Evolutionary conservation across 2,113 vertebrate genomes (phyloP).

Genomic region (Bufo bufo): DNA sequence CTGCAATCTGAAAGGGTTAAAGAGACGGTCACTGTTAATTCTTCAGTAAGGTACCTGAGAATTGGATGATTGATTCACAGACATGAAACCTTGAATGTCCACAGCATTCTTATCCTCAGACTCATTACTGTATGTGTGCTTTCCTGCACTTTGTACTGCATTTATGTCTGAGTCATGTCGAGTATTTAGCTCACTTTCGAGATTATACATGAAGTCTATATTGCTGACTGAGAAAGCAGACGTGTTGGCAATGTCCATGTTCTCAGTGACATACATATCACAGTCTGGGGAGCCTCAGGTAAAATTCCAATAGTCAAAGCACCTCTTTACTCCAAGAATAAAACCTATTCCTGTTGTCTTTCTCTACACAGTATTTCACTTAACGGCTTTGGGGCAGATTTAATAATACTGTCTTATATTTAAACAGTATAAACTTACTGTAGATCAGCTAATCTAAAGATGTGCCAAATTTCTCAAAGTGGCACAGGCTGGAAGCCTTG

Average conservation of each 20-base stretch:
- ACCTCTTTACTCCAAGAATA: background rate
- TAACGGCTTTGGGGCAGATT: too few species aligned
- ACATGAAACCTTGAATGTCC: background rate
- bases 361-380: too few species aligned
- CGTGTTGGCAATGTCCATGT: background rate
- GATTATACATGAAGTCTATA: background rate
- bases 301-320: background rate
- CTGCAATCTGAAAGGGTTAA: too few species aligned
- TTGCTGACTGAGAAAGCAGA: background rate
- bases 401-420: too few species aligned
- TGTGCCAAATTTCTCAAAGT: too few species aligned
- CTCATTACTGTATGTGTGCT: background rate
- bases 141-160: background rate
- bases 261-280: background rate
- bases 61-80: background rate
- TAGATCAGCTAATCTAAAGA: too few species aligned
- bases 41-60: background rate
- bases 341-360: background rate
- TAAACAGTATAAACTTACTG: too few species aligned
- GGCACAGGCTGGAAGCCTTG: too few species aligned
- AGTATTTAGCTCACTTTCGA: background rate
- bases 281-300: background rate
- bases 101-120: slow-evolving; percentile 6
- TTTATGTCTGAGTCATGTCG: background rate
- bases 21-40: background rate